Evolutionary conservation across 2,888 invertebrate species (phyloP), one percentile per base, ranked within the genome.

Genomic region (Bugula neritina): DNA sequence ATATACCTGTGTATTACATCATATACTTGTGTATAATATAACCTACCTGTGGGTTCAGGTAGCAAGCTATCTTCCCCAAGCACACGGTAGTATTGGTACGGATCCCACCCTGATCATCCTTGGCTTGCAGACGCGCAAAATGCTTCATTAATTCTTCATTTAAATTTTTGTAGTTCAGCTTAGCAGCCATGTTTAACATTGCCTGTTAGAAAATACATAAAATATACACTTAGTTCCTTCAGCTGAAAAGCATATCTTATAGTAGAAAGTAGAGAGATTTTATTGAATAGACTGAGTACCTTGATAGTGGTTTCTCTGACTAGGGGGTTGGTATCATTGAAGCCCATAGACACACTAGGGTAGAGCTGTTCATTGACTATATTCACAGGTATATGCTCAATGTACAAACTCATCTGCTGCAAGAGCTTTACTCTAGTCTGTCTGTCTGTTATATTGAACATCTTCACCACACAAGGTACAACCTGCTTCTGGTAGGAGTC

Each of bases 1-100:
- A n/a, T n/a, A n/a, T n/a, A n/a, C n/a, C n/a, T n/a, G n/a, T n/a
- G n/a, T n/a, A n/a, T n/a, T n/a, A n/a, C n/a, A n/a, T n/a, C n/a
- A n/a, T n/a, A n/a, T n/a, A n/a, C n/a, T n/a, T n/a, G n/a, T n/a
- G n/a, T n/a, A n/a, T n/a, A n/a, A n/a, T n/a, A n/a, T n/a, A n/a
- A n/a, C 74, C 74, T 76, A 85, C 85, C 77, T 83, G 81, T 25
- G 98, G 97, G 86, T 95, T 93, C 70, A 99, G 87, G 84, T 94
- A 92, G 74, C 92, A 90, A 1, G 97, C 96, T 76, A 99, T 93
- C 87, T 99, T 99, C 73, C 98, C 98, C 73, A 99, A 87, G 83
- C 99, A 99, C 35, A 99, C 95, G 21, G 97, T 98, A 17, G 98
- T 98, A 85, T 99, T 99, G 5, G 99, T 98, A 78, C 98, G 89